phyloP scores from a whole-genome alignment of 1,140 invertebrate species.

The Cydia splendana region DNA sequence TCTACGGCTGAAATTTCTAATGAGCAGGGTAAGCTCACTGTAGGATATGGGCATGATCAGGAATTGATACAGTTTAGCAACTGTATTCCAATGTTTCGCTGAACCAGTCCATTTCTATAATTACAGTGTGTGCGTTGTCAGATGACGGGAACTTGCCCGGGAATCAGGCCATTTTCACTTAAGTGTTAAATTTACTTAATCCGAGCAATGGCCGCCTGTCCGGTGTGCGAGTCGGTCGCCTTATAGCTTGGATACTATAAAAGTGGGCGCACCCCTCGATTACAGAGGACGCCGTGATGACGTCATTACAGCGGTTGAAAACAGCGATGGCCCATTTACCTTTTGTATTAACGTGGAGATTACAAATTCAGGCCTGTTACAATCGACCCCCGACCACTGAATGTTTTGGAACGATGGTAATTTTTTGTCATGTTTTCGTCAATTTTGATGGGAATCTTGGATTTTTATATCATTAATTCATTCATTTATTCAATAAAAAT shows the following conservation, averaged over 20 bases:
- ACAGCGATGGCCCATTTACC: slow-evolving; percentile 50
- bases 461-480: no score
- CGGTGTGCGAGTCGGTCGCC: background rate
- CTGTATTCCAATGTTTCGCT: no score
- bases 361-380: slow-evolving; percentile 45
- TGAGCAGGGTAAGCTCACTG: no score
- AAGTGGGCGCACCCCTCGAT: slow-evolving; percentile 47
- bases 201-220: background rate
- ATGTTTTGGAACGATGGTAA: background rate
- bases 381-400: background rate
- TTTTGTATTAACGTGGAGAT: slow-evolving; percentile 51
- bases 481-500: no score
- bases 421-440: background rate
- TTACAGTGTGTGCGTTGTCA: no score
- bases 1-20: no score
- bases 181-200: no score
- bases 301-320: slow-evolving; percentile 48
- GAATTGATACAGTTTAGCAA: no score
- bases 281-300: slow-evolving; percentile 47
- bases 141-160: no score
- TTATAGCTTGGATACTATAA: slow-evolving; percentile 38
- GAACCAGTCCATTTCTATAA: no score
- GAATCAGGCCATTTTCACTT: no score
- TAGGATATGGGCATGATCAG: no score
- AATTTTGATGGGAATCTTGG: background rate